A percentile compares a stretch with the other conserved stretches of the same genome.
Conservation (phyloP, 2,888 invertebrate genomes). For the Boloria selene region DNA sequence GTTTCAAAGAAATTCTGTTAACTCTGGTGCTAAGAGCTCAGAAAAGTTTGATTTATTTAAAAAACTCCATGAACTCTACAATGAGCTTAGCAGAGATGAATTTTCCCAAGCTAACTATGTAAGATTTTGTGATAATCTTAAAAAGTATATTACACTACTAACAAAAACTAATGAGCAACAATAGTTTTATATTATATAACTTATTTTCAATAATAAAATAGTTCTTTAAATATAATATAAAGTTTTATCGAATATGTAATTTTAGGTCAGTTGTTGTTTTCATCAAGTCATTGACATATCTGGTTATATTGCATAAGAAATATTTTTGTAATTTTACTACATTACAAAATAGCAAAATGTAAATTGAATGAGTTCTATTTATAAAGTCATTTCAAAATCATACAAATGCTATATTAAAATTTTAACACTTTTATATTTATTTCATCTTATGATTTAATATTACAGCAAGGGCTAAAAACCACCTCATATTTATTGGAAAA, state of each 20-base stretch:
- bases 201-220: too few species aligned
- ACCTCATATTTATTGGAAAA: slow-evolving; percentile 91
- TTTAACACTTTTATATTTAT: neutral
- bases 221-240: too few species aligned
- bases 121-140: slow-evolving; percentile 49
- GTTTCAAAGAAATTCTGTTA: slow-evolving; percentile 70
- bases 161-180: too few species aligned
- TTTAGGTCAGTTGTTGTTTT: too few species aligned
- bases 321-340: too few species aligned
- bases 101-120: slow-evolving; percentile 72
- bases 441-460: slow-evolving; percentile 39
- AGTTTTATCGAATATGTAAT: too few species aligned
- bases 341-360: too few species aligned
- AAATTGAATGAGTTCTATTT: too few species aligned
- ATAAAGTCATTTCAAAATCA: too few species aligned
- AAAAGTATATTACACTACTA: neutral
- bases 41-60: slow-evolving; percentile 79
- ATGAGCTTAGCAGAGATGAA: slow-evolving; percentile 76
- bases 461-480: slow-evolving; percentile 83
- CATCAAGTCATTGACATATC: too few species aligned
- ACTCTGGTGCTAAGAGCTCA: slow-evolving; percentile 61
- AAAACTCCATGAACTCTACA: slow-evolving; percentile 77
- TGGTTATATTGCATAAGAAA: too few species aligned
- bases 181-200: too few species aligned
- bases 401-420: neutral